Evolutionary conservation across 2,797 vertebrate species (phyloP).

Genomic region (Borostomias antarcticus): DNA sequence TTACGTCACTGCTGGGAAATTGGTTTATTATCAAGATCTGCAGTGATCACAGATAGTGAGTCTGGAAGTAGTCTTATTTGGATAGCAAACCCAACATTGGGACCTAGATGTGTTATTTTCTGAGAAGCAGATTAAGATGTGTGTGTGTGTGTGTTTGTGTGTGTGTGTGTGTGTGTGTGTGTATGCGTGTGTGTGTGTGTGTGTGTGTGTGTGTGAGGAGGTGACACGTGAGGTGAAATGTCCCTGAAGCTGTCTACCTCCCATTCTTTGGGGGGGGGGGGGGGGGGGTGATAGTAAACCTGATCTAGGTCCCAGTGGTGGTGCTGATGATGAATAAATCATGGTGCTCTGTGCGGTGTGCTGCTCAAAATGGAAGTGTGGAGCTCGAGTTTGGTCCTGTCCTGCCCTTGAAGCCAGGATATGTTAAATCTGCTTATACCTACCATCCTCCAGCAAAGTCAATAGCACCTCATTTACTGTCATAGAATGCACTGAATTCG

Average conservation of each 20-base stretch:
- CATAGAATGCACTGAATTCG: conserved; percentile 28
- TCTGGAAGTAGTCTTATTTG: conserved; percentile 11
- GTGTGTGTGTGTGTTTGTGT: not conserved
- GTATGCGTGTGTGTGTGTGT: not conserved
- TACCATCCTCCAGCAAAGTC: conserved; percentile 36
- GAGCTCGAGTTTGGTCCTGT: conserved; percentile 38
- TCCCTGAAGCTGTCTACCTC: conserved; percentile 43
- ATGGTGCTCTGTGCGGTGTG: conserved; percentile 43
- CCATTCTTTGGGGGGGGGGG: conserved; percentile 28
- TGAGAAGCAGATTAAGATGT: not conserved
- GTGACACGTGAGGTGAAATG: conserved; percentile 15
- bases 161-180: conserved; percentile 3
- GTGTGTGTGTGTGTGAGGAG: conserved; percentile 2
- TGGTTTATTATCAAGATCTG: not conserved
- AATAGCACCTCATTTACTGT: conserved; percentile 7
- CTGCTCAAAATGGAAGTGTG: conserved; percentile 44
- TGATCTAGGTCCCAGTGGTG: conserved; percentile 56
- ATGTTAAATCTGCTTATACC: conserved; percentile 45
- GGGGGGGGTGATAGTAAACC: conserved; percentile 44
- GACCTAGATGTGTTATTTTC: not conserved
- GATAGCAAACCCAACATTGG: conserved; percentile 21
- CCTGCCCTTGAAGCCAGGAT: conserved; percentile 52
- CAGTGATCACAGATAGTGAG: conserved; percentile 11
- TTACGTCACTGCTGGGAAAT: too few species aligned
- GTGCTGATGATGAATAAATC: conserved; percentile 64